These are phyloP conservation scores for Halotydeus destructor DNA, from an alignment of 1,140 invertebrate genomes.

Conservation along the genomic window DNA sequence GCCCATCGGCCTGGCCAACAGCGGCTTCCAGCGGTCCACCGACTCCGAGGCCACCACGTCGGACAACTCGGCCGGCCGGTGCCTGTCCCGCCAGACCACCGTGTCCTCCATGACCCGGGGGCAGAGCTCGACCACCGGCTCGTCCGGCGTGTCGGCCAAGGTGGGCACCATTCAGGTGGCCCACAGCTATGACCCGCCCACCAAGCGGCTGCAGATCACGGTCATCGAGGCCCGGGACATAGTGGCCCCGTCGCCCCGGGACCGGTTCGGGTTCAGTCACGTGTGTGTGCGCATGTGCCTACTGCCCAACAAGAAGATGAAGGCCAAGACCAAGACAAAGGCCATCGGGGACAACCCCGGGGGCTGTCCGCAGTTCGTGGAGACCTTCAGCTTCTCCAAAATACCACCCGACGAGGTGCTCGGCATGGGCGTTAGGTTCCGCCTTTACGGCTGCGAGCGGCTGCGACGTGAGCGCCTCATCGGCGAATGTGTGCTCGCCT, in stretches of 20 bases:
- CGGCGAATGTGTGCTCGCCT: conserved; percentile 69
- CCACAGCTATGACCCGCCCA: conserved; percentile 63
- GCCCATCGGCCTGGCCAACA: conserved; percentile 14
- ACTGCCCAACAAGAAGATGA: conserved; percentile 71
- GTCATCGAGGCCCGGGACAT: conserved; percentile 64
- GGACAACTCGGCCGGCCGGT: conserved; percentile 8
- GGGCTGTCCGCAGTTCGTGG: conserved; percentile 71
- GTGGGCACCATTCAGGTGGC: conserved; percentile 59
- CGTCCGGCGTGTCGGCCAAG: conserved; percentile 22
- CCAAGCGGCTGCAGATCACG: conserved; percentile 67
- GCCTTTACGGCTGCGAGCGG: conserved; percentile 71
- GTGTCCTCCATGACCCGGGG: not conserved
- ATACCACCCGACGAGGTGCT: conserved; percentile 53
- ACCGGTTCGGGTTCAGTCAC: conserved; percentile 48
- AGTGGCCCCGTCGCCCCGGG: conserved; percentile 43
- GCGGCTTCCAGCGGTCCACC: conserved; percentile 17
- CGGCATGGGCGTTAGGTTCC: conserved; percentile 62
- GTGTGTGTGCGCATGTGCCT: conserved; percentile 56
- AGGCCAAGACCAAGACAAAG: conserved; percentile 73
- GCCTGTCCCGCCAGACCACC: not conserved
- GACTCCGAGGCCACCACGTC: conserved; percentile 8
- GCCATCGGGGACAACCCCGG: conserved; percentile 43
- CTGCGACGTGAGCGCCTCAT: conserved; percentile 71
- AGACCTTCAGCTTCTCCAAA: conserved; percentile 68
- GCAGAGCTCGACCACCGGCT: conserved; percentile 13